Percentiles rank a stretch among this genome's conserved stretches.
phyloP scores from a whole-genome alignment of 2,797 vertebrate species.

The Psittacula derbiana region DNA sequence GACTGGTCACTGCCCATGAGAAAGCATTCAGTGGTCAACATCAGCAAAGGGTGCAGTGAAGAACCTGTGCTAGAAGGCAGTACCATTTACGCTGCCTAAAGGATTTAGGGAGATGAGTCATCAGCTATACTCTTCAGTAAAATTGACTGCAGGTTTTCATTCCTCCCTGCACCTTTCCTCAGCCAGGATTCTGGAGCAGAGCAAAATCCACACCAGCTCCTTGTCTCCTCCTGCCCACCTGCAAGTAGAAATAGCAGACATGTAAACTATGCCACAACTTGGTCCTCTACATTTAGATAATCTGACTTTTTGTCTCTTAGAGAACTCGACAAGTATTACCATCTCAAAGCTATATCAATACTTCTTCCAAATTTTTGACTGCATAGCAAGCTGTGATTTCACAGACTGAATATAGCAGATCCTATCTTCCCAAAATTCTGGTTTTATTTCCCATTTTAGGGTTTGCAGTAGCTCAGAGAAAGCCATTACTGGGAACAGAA shows the following conservation, averaged over 20 bases:
- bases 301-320: not conserved
- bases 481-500: not conserved
- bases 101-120: not conserved
- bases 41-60: not conserved
- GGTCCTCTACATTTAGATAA: not conserved
- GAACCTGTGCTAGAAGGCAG: not conserved
- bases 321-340: not conserved
- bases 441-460: not conserved
- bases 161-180: not conserved
- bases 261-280: not conserved
- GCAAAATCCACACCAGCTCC: not conserved
- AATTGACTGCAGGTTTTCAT: not conserved
- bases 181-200: not conserved
- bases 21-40: not conserved
- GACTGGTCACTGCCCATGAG: not conserved
- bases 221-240: not conserved
- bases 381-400: not conserved
- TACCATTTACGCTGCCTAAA: not conserved
- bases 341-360: not conserved
- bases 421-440: not conserved
- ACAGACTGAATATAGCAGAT: not conserved
- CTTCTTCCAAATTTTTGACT: not conserved
- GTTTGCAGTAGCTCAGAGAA: not conserved
- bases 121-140: not conserved
- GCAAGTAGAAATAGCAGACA: not conserved